phyloP scores from a whole-genome alignment of 2,888 invertebrate genomes.

The Pterostichus niger region DNA sequence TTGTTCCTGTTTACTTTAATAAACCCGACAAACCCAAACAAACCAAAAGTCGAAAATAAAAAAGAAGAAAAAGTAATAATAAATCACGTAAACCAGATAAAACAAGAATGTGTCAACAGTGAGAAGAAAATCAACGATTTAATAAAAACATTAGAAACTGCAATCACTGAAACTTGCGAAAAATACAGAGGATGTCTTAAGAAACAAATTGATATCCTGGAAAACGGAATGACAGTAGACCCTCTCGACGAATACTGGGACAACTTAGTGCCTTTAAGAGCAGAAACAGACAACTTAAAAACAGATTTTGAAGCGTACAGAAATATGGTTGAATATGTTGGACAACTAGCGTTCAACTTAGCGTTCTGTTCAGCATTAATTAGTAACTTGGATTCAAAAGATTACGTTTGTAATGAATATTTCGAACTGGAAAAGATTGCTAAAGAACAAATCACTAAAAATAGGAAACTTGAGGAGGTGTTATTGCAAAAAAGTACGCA shows the following conservation, averaged over 20 bases:
- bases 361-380: slow-evolving; percentile 59
- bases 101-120: slow-evolving; percentile 42
- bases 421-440: slow-evolving; percentile 45
- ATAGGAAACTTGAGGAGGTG: slow-evolving; percentile 38
- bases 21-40: neutral
- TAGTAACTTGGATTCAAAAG: slow-evolving; percentile 55
- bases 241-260: slow-evolving; percentile 52
- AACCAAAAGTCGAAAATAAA: neutral
- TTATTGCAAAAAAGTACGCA: slow-evolving; percentile 16
- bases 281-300: slow-evolving; percentile 51
- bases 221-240: slow-evolving; percentile 29
- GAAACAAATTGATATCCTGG: slow-evolving; percentile 49
- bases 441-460: slow-evolving; percentile 45
- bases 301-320: slow-evolving; percentile 52
- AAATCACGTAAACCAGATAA: slow-evolving; percentile 16
- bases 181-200: slow-evolving; percentile 33
- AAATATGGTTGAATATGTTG: slow-evolving; percentile 55
- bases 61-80: neutral
- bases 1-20: neutral
- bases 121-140: slow-evolving; percentile 59
- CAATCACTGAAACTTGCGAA: slow-evolving; percentile 48
- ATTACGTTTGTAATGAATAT: slow-evolving; percentile 56
- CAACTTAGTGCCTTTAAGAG: slow-evolving; percentile 31
- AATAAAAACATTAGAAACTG: slow-evolving; percentile 36
- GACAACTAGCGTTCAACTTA: slow-evolving; percentile 60